phyloP scores from a whole-genome alignment of 2,797 vertebrate species.

The Capromys pilorides region DNA sequence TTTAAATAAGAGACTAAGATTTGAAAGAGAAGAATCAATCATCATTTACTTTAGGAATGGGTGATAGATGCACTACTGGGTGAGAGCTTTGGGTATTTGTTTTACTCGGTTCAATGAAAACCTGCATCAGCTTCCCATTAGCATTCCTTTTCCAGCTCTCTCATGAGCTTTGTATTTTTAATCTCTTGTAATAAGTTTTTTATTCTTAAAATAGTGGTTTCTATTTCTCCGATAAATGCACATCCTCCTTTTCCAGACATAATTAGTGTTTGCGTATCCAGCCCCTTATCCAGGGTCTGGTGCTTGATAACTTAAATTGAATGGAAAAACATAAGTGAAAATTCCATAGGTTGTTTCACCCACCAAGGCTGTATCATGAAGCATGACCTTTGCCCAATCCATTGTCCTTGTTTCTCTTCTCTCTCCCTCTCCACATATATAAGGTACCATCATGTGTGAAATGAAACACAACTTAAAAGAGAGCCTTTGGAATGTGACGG shows the following conservation, averaged over 20 bases:
- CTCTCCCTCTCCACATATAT: not conserved
- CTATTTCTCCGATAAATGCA: not conserved
- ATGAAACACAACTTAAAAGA: not conserved
- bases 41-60: slow-evolving; percentile 23
- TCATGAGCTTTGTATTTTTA: not conserved
- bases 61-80: not conserved
- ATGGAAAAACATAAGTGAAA: slow-evolving; percentile 16
- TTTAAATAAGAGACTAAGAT: slow-evolving; percentile 26
- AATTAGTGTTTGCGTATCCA: not conserved
- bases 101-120: not conserved
- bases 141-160: not conserved
- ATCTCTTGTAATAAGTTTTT: slow-evolving; percentile 13
- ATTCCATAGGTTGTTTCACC: not conserved
- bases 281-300: not conserved
- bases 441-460: not conserved
- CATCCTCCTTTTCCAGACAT: not conserved
- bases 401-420: not conserved
- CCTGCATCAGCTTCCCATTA: not conserved
- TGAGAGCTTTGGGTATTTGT: not conserved
- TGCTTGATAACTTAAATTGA: not conserved
- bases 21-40: slow-evolving; percentile 12
- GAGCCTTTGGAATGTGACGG: not conserved
- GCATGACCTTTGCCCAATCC: not conserved
- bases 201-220: slow-evolving; percentile 32
- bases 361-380: not conserved